phyloP scores from a whole-genome alignment of 2,888 invertebrate species.

The Stenotaenia linearis region DNA sequence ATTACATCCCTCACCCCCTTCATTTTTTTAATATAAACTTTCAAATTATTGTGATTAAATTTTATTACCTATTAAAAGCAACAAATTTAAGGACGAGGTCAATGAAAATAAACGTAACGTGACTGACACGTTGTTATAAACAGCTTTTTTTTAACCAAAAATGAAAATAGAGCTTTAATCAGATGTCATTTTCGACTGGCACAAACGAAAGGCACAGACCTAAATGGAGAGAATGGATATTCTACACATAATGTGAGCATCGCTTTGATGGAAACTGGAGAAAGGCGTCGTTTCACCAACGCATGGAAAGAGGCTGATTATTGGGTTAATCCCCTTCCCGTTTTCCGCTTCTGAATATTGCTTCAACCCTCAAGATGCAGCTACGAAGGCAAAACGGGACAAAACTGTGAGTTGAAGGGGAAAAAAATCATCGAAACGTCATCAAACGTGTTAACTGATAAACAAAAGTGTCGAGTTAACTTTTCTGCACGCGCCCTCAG shows the following conservation, averaged over 20 bases:
- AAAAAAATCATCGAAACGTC: not conserved
- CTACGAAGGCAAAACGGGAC: not conserved
- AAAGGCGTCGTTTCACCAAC: not conserved
- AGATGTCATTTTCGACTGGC: not conserved
- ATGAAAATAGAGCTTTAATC: not conserved
- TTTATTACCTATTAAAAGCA: not conserved
- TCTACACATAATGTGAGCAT: not conserved
- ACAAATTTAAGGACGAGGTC: not conserved
- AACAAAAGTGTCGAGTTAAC: not conserved
- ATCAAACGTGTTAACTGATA: not conserved
- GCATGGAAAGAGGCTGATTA: slow-evolving; percentile 28
- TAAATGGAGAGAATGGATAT: not conserved
- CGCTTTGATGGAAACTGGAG: not conserved
- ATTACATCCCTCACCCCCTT: not conserved
- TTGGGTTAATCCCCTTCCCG: not conserved
- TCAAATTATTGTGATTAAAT: not conserved
- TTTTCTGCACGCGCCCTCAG: not conserved
- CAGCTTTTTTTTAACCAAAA: not conserved
- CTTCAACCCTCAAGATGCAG: slow-evolving; percentile 18
- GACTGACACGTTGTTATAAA: not conserved
- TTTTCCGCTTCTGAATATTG: not conserved
- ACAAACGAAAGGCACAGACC: not conserved
- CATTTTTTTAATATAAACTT: not conserved
- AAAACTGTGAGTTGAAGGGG: not conserved
- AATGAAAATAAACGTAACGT: not conserved